Evolutionary conservation across 1,140 invertebrate genomes (phyloP).

Genomic region (Macrocentrus cingulum): DNA sequence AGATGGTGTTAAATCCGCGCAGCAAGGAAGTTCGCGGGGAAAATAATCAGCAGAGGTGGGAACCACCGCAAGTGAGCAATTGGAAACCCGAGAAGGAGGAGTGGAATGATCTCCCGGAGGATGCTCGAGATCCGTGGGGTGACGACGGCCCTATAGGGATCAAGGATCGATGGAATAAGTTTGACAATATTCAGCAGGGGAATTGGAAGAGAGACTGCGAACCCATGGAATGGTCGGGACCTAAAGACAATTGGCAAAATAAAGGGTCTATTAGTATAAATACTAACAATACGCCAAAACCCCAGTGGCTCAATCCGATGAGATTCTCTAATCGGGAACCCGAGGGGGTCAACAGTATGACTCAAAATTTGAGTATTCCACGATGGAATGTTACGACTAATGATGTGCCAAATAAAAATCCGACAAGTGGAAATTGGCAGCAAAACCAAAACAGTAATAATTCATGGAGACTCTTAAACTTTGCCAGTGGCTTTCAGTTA

Average conservation of each 20-base stretch:
- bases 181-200: background rate
- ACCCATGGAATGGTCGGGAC: background rate
- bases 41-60: slow-evolving; percentile 32
- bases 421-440: background rate
- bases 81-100: slow-evolving; percentile 43
- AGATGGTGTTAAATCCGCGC: slow-evolving; percentile 28
- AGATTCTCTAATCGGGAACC: too few relatives aligned
- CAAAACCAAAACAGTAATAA: background rate
- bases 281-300: background rate
- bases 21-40: slow-evolving; percentile 33
- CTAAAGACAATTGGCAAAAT: slow-evolving; percentile 4
- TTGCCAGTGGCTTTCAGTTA: background rate
- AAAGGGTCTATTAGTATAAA: background rate
- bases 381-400: background rate
- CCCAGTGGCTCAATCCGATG: too few relatives aligned
- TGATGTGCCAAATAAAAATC: background rate
- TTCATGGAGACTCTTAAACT: background rate
- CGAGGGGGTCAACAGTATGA: background rate
- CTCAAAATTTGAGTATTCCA: background rate
- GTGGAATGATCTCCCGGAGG: slow-evolving; percentile 53
- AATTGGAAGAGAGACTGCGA: background rate
- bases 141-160: slow-evolving; percentile 39
- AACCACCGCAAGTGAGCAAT: slow-evolving; percentile 28
- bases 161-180: slow-evolving; percentile 33
- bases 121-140: slow-evolving; percentile 55